Conservation (phyloP, 2,113 vertebrate genomes). For the Rissa tridactyla region DNA sequence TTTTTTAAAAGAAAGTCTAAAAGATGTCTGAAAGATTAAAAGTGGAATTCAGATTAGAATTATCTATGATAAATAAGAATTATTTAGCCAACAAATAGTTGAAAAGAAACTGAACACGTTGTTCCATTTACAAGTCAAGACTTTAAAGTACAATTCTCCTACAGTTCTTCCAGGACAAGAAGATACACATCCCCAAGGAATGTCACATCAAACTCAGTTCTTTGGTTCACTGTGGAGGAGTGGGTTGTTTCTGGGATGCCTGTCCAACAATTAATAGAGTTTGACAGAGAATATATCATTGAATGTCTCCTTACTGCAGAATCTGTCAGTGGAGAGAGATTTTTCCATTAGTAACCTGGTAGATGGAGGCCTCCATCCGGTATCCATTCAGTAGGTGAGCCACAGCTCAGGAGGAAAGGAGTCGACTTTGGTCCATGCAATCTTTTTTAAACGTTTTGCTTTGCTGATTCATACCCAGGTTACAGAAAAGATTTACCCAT, state of each 20-base stretch:
- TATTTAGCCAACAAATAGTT: neutral
- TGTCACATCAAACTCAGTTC: neutral
- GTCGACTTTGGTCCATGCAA: neutral
- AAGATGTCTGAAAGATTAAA: neutral
- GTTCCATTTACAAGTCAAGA: neutral
- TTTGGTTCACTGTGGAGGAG: neutral
- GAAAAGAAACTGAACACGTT: neutral
- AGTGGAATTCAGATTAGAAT: slow-evolving; percentile 15
- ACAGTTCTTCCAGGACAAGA: neutral
- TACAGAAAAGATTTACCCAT: neutral
- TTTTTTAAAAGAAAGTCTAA: neutral
- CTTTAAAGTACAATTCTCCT: neutral
- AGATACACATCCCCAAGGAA: neutral
- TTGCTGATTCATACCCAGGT: neutral
- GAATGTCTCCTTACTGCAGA: neutral
- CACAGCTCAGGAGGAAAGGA: neutral
- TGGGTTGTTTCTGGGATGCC: neutral
- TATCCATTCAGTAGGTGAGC: neutral
- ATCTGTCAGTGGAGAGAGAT: neutral
- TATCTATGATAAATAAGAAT: neutral
- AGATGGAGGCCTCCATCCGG: neutral
- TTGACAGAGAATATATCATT: neutral
- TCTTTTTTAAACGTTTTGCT: neutral
- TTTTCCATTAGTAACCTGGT: neutral
- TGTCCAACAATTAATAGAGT: neutral